Evolutionary conservation across 2,888 invertebrate species (phyloP), one percentile per base, ranked within the genome.

Genomic region (Acrobasis repandana): DNA sequence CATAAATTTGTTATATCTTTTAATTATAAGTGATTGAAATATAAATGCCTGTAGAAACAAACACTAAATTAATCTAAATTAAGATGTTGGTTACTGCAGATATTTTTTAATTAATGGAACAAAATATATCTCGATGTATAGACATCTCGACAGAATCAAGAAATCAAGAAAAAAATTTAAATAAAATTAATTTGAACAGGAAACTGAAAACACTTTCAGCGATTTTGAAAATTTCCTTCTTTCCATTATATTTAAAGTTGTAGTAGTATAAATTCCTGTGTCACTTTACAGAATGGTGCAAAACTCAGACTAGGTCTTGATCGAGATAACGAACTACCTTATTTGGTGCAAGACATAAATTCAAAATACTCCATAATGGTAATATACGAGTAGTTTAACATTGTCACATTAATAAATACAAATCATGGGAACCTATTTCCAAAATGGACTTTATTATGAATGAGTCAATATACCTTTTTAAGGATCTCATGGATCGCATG

Each of bases 371-470:
- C n/a, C 1, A 9, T 9, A 33, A 10, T 20, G 11, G 20, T 49
- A 49, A 49, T 49, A 20, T n/a, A n/a, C n/a, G 4, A 3, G 4
- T 38, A 51, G 34, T 51, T 34, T 1, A 51, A 51, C 51, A 33
- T 57, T 15, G 46, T 50, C 28, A 38, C 50, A 58, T 58, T 36
- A 49, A 58, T 58, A 10, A 58, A 58, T 58, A 58, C 20, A 58
- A 58, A 58, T 38, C 49, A 50, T 59, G 43, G 38, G 46, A 43
- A 59, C 28, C 38, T 34, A 18, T 43, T 43, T 51, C 47, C 28
- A 47, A 57, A 57, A 38, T 46, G 15, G 15, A 15, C 15, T 52
- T 28, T 5, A 16, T 34, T 15, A 36, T 14, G 43, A n/a, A 43
- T 43, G n/a, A 16, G 34, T 34, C 52, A 16, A 36, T 15, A 28